A percentile compares a stretch with the other conserved stretches of the same genome.
Conservation (phyloP, 2,797 vertebrate species). For the Ctenopoma kingsleyae region DNA sequence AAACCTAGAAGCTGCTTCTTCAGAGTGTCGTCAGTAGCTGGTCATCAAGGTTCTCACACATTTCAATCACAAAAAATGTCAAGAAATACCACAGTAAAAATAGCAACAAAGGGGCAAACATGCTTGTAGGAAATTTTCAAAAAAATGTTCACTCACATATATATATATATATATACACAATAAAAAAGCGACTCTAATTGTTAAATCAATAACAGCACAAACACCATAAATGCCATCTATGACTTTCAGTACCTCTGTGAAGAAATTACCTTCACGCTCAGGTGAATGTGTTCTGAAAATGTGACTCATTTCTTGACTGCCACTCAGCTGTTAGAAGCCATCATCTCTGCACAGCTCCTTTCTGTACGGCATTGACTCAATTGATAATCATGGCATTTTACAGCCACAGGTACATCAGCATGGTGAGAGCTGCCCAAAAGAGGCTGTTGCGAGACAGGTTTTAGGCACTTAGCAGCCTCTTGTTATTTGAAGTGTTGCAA, state of each 20-base stretch:
- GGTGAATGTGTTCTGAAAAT: constrained; percentile 43
- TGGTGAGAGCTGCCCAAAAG: constrained; percentile 37
- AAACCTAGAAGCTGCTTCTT: background rate
- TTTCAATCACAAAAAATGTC: constrained; percentile 21
- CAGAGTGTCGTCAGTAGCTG: constrained; percentile 1
- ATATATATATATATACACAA: constrained; percentile 7
- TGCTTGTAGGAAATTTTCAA: constrained; percentile 8
- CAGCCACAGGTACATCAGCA: constrained; percentile 59
- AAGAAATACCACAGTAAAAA: constrained; percentile 8
- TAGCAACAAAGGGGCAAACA: background rate
- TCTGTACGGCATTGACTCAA: constrained; percentile 39
- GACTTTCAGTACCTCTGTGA: constrained; percentile 33
- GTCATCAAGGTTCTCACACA: constrained; percentile 1
- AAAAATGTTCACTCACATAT: background rate
- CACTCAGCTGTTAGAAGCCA: constrained; percentile 50
- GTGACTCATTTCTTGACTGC: constrained; percentile 45
- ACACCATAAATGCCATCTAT: constrained; percentile 18
- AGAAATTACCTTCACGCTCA: constrained; percentile 52
- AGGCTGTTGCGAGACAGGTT: constrained; percentile 45
- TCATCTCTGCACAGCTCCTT: constrained; percentile 50
- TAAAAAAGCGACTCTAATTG: constrained; percentile 23
- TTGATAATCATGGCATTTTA: constrained; percentile 68
- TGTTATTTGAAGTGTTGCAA: constrained; percentile 60
- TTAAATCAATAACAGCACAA: constrained; percentile 39
- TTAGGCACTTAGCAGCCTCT: constrained; percentile 47